These are phyloP conservation scores for Nezara viridula DNA, from an alignment of 2,888 invertebrate species.

Conservation along the genomic window DNA sequence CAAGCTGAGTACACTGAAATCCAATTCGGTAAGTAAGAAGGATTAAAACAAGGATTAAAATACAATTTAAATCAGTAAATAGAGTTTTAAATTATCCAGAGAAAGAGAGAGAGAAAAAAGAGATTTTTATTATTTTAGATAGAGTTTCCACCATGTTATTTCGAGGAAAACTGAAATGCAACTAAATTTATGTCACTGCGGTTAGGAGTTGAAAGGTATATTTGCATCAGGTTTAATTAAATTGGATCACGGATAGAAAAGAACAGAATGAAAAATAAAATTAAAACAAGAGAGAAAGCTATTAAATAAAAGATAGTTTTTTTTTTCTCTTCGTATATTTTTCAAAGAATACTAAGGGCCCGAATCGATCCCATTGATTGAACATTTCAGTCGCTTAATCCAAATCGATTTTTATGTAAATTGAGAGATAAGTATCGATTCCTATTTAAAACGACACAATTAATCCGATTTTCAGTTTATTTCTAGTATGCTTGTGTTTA, in stretches of 20 bases:
- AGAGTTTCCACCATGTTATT: not conserved
- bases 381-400: too few relatives aligned
- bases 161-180: not conserved
- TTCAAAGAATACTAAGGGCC: too few relatives aligned
- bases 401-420: too few relatives aligned
- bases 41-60: not conserved
- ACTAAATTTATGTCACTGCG: not conserved
- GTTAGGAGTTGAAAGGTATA: not conserved
- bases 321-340: too few relatives aligned
- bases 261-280: not conserved
- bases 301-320: not conserved
- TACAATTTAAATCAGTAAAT: not conserved
- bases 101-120: not conserved
- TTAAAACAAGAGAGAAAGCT: not conserved
- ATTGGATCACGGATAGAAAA: not conserved
- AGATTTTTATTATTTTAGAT: not conserved
- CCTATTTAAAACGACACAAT: too few relatives aligned
- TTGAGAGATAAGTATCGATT: too few relatives aligned
- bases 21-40: not conserved
- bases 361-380: too few relatives aligned
- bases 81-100: not conserved
- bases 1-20: not conserved
- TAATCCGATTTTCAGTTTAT: too few relatives aligned
- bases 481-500: too few relatives aligned
- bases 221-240: conserved; percentile 1